A percentile compares a stretch with the other conserved stretches of the same genome.
Evolutionary conservation across 2,888 invertebrate genomes (phyloP).

Genomic region (Archips xylosteana): DNA sequence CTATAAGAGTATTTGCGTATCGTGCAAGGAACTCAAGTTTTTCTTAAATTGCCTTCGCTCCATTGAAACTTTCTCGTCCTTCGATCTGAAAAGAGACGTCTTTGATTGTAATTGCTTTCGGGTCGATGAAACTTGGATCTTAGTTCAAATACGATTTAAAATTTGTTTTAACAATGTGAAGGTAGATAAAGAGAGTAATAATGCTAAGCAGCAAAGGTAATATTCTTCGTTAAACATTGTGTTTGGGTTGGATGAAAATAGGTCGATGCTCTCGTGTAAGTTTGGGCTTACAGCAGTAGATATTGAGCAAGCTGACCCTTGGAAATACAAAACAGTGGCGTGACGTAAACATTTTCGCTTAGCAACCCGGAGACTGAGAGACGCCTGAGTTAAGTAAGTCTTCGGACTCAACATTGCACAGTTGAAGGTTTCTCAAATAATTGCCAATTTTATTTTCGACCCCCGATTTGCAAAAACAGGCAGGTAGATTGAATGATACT

Average conservation of each 20-base stretch:
- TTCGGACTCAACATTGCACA: too few species aligned
- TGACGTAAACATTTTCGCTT: too few species aligned
- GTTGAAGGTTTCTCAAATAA: too few species aligned
- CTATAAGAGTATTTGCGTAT: slow-evolving; percentile 79
- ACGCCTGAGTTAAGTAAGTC: too few species aligned
- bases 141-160: slow-evolving; percentile 46
- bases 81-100: slow-evolving; percentile 70
- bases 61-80: slow-evolving; percentile 61
- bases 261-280: slow-evolving; percentile 13
- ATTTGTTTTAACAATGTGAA: slow-evolving; percentile 44
- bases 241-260: slow-evolving; percentile 29
- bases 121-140: slow-evolving; percentile 56
- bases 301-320: neutral
- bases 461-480: too few species aligned
- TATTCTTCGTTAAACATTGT: slow-evolving; percentile 16
- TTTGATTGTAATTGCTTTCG: slow-evolving; percentile 58
- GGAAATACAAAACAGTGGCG: too few species aligned
- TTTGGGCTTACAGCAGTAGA: slow-evolving; percentile 6
- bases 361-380: too few species aligned
- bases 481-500: too few species aligned
- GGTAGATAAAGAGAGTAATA: slow-evolving; percentile 25
- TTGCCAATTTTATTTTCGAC: too few species aligned
- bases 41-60: slow-evolving; percentile 65
- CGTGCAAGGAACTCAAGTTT: slow-evolving; percentile 75
- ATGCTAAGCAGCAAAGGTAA: slow-evolving; percentile 17